Base-by-base conservation (phyloP, 2,113 vertebrate genomes). In the Rana temporaria region DNA sequence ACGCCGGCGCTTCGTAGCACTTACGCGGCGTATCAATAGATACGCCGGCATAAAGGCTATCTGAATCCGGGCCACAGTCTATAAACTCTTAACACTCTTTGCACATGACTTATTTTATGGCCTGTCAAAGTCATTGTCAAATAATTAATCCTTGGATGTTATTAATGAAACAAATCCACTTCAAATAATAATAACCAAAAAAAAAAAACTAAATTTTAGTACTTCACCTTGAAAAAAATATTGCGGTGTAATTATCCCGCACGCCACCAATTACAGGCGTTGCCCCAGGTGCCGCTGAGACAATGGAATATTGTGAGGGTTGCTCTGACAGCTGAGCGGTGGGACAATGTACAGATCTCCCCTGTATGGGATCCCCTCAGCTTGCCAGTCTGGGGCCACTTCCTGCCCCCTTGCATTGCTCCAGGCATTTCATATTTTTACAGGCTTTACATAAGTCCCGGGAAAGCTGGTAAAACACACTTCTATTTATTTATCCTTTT, bases 391-490 rank as follows among this genome's bases (percentile, higher is more conserved):
- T 20, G 2, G 4, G 30, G 55, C 12, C 20, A 59, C 48, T 70
- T 70, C 66, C 55, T 70, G 78, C 63, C 63, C 24, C 30, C 12
- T 6, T 22, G 24, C 48, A 22, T 57, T 5, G 32, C 64, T 67
- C 65, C 55, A 26, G 65, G 52, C 48, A 62, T 60, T 38, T 68
- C 17, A 52, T 60, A 80, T 62, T 71, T 80, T 32, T 32, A 22
- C 78, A 70, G 78, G 34, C 16, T 70, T 60, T 70, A 6, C 32
- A 24, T 18, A 38, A 67, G 26, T 67, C 24, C 55, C 16, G 67
- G 20, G 6, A 79, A 79, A 62, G 78, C 77, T 69, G 20, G n/a
- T 56, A 69, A 70, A 69, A 42, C 32, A 79, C 55, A 62, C 18
- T 32, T 4, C 0, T 67, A 59, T 69, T 57, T 57, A 68, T 57